Percentiles rank a stretch among this genome's conserved stretches.
phyloP scores from a whole-genome alignment of 2,113 vertebrate species.

The Panthera leo region DNA sequence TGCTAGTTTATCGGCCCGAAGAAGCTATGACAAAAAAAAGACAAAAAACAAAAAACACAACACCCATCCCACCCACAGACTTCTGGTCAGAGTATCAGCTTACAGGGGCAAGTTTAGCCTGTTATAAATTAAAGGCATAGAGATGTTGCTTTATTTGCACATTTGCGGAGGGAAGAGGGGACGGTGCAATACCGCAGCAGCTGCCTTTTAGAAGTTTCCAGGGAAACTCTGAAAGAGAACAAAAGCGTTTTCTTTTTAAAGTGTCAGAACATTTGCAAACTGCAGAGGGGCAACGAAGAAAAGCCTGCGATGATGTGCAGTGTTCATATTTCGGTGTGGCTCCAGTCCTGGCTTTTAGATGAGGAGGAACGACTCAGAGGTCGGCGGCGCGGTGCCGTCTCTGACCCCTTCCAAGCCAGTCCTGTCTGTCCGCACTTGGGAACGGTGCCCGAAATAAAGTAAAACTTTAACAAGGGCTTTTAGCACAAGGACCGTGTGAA shows the following conservation, averaged over 20 bases:
- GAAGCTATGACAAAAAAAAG: background rate
- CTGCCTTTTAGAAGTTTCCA: constrained; percentile 30
- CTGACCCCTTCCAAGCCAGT: background rate
- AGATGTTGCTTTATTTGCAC: constrained; percentile 64
- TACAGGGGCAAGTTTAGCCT: constrained; percentile 35
- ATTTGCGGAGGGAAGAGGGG: background rate
- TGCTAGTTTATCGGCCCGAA: constrained; percentile 75
- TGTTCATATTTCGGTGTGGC: background rate
- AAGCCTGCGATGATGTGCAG: background rate
- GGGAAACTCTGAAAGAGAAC: constrained; percentile 5
- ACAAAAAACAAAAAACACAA: background rate
- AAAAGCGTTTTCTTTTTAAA: background rate
- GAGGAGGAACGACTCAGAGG: background rate
- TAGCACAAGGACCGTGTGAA: background rate
- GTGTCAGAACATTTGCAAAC: background rate
- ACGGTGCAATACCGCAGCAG: background rate
- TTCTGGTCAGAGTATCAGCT: constrained; percentile 28
- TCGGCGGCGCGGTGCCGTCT: rapidly evolving
- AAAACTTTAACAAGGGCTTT: background rate
- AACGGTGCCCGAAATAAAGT: background rate
- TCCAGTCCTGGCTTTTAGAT: background rate
- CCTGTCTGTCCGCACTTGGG: background rate
- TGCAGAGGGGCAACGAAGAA: background rate
- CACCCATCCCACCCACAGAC: constrained; percentile 45
- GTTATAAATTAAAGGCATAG: background rate